These are phyloP conservation scores for Aphodius sticticus DNA, from an alignment of 2,888 invertebrate species.

Conservation along the genomic window DNA sequence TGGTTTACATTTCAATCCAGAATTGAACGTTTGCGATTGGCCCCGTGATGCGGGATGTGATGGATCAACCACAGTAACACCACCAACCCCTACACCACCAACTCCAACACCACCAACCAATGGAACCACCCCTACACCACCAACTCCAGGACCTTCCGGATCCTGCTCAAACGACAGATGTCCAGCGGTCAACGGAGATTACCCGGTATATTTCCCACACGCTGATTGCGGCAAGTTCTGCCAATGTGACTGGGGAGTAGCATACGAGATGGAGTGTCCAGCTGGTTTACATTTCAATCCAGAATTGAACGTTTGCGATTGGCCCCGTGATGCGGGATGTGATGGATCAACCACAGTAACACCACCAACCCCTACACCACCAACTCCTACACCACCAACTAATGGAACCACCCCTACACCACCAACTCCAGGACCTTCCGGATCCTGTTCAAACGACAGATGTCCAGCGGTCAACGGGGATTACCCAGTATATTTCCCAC, in stretches of 20 bases:
- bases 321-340: constrained; percentile 1
- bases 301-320: constrained; percentile 18
- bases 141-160: neutral
- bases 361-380: neutral
- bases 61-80: constrained; percentile 6
- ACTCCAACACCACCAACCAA: neutral
- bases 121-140: neutral
- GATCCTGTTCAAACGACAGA: neutral
- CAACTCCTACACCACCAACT: neutral
- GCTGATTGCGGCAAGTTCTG: constrained; percentile 15
- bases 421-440: neutral
- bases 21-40: too few species aligned
- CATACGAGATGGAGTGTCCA: constrained; percentile 10
- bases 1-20: too few species aligned
- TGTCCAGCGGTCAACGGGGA: neutral
- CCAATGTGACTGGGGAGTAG: constrained; percentile 19
- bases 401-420: neutral
- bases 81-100: neutral
- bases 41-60: constrained; percentile 10
- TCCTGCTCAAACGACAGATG: neutral
- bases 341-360: constrained; percentile 5
- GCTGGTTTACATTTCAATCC: constrained; percentile 19
- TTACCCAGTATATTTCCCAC: neutral
- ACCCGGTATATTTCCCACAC: neutral
- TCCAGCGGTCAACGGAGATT: neutral